A percentile compares a stretch with the other conserved stretches of the same genome.
These are phyloP conservation scores for Metalampra italica DNA, from an alignment of 2,888 invertebrate species.

Conservation along the genomic window DNA sequence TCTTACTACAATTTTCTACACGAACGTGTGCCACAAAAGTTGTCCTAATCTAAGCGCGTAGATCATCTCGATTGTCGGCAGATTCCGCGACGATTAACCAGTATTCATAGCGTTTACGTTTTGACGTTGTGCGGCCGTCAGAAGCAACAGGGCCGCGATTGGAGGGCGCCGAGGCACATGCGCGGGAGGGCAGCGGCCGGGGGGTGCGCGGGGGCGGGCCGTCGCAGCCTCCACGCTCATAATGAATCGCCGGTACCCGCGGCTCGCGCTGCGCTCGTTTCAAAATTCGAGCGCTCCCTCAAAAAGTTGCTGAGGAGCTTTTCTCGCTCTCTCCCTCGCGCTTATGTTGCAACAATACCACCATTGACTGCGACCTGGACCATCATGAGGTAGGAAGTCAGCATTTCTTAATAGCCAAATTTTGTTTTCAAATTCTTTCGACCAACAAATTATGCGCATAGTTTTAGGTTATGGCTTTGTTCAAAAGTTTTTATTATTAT, in stretches of 20 bases:
- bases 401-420: constrained; percentile 10
- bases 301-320: constrained; percentile 60
- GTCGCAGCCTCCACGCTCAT: constrained; percentile 69
- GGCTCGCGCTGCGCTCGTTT: constrained; percentile 67
- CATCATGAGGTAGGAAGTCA: constrained; percentile 43
- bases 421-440: constrained; percentile 23
- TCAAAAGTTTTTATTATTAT: constrained; percentile 1
- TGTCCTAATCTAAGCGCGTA: constrained; percentile 54
- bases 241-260: constrained; percentile 75
- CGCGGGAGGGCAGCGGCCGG: constrained; percentile 30
- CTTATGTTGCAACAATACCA: constrained; percentile 49
- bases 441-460: constrained; percentile 8
- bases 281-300: constrained; percentile 49
- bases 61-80: constrained; percentile 60
- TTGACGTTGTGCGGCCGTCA: constrained; percentile 64
- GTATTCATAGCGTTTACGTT: constrained; percentile 72
- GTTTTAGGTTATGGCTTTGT: constrained; percentile 5
- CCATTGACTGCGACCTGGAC: constrained; percentile 38
- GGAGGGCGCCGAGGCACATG: constrained; percentile 54
- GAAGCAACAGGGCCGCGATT: constrained; percentile 75
- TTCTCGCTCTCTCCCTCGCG: constrained; percentile 66
- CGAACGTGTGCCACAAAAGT: constrained; percentile 18
- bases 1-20: neutral
- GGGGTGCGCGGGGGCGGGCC: constrained; percentile 39
- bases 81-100: constrained; percentile 64